Evolutionary conservation across 2,888 invertebrate species (phyloP).

Genomic region (Tachina fera): DNA sequence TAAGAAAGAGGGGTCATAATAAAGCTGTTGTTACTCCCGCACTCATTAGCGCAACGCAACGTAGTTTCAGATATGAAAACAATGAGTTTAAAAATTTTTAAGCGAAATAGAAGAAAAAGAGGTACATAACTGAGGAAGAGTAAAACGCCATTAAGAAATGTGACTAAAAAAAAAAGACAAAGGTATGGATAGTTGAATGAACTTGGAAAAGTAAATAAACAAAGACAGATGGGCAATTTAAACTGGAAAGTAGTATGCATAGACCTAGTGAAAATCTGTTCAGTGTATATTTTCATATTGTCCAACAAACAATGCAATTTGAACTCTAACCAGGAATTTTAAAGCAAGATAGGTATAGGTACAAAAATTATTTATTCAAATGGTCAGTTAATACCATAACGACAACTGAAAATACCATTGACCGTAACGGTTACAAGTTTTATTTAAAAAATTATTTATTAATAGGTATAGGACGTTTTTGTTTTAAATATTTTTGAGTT

Average conservation of each 20-base stretch:
- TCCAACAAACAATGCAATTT: too few relatives aligned
- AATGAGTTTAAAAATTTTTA: conserved; percentile 32
- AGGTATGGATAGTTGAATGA: conserved; percentile 45
- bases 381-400: too few relatives aligned
- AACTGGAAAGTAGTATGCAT: neutral
- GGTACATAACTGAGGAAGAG: conserved; percentile 35
- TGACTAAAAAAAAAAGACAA: neutral
- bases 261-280: neutral
- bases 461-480: too few relatives aligned
- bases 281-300: too few relatives aligned
- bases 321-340: too few relatives aligned
- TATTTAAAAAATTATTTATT: too few relatives aligned
- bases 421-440: too few relatives aligned
- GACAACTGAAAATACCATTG: too few relatives aligned
- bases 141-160: conserved; percentile 37
- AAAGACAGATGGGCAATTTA: conserved; percentile 8
- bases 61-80: conserved; percentile 11
- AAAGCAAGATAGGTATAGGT: too few relatives aligned
- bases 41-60: conserved; percentile 40
- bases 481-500: too few relatives aligned
- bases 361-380: too few relatives aligned
- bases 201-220: conserved; percentile 44
- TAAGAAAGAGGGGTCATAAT: conserved; percentile 12
- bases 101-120: conserved; percentile 20
- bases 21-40: conserved; percentile 46